phyloP scores from a whole-genome alignment of 2,888 invertebrate species.

The Lingula anatina region DNA sequence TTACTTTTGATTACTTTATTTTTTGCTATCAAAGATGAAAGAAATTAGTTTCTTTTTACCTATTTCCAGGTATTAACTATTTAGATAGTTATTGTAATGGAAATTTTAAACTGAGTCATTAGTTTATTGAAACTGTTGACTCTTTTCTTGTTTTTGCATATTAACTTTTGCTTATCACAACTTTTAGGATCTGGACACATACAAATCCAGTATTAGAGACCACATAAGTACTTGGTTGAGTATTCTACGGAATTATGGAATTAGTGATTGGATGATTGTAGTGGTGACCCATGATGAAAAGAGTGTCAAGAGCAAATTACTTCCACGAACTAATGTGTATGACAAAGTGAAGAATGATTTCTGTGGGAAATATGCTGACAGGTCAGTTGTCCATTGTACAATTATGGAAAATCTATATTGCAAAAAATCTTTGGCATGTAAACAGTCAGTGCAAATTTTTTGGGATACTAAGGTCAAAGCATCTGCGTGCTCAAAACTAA shows the following conservation, averaged over 20 bases:
- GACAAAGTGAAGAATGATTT: conserved; percentile 94
- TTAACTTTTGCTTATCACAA: background rate
- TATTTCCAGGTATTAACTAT: too few relatives aligned
- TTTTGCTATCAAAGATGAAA: background rate
- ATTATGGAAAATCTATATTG: background rate
- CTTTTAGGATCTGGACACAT: conserved; percentile 81
- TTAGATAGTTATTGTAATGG: background rate
- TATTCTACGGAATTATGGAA: conserved; percentile 67
- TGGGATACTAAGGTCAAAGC: background rate
- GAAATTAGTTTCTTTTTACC: background rate
- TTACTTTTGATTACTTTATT: background rate
- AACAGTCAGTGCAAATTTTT: background rate
- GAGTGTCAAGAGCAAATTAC: conserved; percentile 75
- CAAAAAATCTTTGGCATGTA: background rate
- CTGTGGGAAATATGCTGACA: conserved; percentile 77
- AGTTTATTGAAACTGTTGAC: background rate
- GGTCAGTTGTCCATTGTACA: conserved; percentile 48
- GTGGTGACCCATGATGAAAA: conserved; percentile 88
- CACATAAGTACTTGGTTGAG: conserved; percentile 86
- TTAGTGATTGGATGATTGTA: conserved; percentile 89
- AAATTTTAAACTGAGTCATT: background rate
- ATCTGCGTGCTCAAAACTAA: too few relatives aligned
- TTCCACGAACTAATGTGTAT: conserved; percentile 79
- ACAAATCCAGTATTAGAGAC: conserved; percentile 81
- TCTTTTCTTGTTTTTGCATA: background rate